phyloP scores from a whole-genome alignment of 2,888 invertebrate species.

The Odontocerum albicorne region DNA sequence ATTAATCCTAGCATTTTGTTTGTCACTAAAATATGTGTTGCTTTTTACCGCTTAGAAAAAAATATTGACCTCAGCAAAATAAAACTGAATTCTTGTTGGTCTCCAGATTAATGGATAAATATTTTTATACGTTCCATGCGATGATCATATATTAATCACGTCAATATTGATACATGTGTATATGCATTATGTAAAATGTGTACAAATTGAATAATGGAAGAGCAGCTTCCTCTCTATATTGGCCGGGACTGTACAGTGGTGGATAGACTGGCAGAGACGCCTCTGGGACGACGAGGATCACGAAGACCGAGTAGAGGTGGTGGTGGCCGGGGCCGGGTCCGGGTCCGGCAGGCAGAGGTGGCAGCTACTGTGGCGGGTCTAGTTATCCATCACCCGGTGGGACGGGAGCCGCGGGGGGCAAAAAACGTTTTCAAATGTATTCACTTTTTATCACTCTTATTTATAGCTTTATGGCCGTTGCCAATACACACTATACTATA shows the following conservation, averaged over 20 bases:
- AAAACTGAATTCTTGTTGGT: too few relatives aligned
- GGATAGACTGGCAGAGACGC: neutral
- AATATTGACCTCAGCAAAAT: too few relatives aligned
- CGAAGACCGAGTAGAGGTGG: neutral
- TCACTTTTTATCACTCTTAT: conserved; percentile 33
- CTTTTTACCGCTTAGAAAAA: too few relatives aligned
- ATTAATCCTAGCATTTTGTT: too few relatives aligned
- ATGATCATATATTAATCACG: too few relatives aligned
- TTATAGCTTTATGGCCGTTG: conserved; percentile 22
- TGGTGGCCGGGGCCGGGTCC: neutral
- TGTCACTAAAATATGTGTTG: too few relatives aligned
- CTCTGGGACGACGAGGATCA: neutral
- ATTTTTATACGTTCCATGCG: too few relatives aligned
- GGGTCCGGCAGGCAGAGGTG: neutral
- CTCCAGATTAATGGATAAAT: too few relatives aligned
- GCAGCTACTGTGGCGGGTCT: conserved; percentile 2
- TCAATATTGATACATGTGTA: too few relatives aligned
- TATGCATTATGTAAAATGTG: too few relatives aligned
- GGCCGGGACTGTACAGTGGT: conserved; percentile 2
- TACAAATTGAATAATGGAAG: too few relatives aligned
- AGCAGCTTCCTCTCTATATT: too few relatives aligned
- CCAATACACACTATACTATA: conserved; percentile 17
- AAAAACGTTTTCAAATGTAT: conserved; percentile 22
- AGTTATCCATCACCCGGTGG: conserved; percentile 30
- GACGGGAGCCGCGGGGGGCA: conserved; percentile 26